Conservation (phyloP, 2,888 invertebrate genomes). For the Hylaea fasciaria region DNA sequence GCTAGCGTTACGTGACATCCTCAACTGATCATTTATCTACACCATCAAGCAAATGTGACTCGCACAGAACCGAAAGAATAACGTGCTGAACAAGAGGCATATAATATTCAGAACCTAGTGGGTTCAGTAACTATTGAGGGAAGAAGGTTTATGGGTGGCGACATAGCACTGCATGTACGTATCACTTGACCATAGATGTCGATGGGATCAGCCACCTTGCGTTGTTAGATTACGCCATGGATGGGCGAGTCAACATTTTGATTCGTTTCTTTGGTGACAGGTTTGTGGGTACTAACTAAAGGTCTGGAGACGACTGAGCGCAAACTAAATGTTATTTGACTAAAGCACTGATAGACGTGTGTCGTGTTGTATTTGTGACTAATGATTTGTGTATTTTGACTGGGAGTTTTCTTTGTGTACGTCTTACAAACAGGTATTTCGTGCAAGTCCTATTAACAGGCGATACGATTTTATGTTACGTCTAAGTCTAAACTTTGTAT, state of each 20-base stretch:
- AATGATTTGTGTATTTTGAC: background rate
- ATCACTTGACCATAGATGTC: background rate
- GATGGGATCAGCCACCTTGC: background rate
- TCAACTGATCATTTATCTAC: too few species aligned
- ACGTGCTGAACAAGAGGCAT: too few species aligned
- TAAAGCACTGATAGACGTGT: slow-evolving; percentile 44
- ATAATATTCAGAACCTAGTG: too few species aligned
- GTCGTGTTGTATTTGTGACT: slow-evolving; percentile 37
- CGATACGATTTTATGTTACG: too few species aligned
- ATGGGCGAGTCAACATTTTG: slow-evolving; percentile 26
- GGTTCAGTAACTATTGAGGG: too few species aligned
- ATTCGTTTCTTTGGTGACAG: slow-evolving; percentile 43
- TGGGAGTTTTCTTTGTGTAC: background rate
- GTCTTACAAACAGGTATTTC: background rate
- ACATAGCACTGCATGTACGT: too few species aligned
- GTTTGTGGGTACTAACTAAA: slow-evolving; percentile 53
- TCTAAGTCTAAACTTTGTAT: too few species aligned
- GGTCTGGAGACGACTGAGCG: slow-evolving; percentile 78
- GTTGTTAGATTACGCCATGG: background rate
- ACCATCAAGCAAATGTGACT: too few species aligned
- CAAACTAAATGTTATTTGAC: slow-evolving; percentile 47
- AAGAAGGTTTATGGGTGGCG: too few species aligned
- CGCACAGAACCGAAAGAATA: too few species aligned
- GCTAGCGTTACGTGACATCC: too few species aligned
- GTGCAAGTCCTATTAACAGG: background rate